phyloP scores from a whole-genome alignment of 1,140 invertebrate genomes.

The Manduca sexta region DNA sequence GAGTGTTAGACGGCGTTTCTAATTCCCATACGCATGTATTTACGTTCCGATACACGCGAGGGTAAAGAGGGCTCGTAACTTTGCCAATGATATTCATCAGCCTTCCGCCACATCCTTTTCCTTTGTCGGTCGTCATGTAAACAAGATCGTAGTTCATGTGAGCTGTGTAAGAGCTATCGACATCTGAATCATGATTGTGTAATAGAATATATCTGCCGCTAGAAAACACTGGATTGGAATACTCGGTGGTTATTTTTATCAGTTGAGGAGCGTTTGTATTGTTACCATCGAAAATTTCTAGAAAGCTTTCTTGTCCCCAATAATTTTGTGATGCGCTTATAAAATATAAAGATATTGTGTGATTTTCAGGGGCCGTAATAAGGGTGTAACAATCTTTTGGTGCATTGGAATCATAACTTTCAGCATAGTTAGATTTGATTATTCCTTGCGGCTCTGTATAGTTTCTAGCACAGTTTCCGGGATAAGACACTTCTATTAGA shows the following conservation, averaged over 20 bases:
- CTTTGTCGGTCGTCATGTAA: conserved; percentile 78
- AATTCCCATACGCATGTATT: conserved; percentile 82
- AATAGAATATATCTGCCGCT: conserved; percentile 76
- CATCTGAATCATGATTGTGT: conserved; percentile 52
- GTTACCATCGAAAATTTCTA: conserved; percentile 74
- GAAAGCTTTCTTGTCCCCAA: conserved; percentile 27
- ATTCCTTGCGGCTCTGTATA: conserved; percentile 80
- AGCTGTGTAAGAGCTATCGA: conserved; percentile 24
- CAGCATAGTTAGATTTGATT: conserved; percentile 48
- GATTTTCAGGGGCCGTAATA: conserved; percentile 74
- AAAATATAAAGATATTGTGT: conserved; percentile 76
- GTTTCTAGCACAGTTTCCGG: conserved; percentile 77
- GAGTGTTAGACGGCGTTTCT: conserved; percentile 76
- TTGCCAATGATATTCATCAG: conserved; percentile 81
- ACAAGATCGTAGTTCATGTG: conserved; percentile 74
- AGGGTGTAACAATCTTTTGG: conserved; percentile 72
- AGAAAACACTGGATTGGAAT: conserved; percentile 72
- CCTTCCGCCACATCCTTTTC: conserved; percentile 85
- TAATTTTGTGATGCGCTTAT: conserved; percentile 24
- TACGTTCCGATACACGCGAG: conserved; percentile 76
- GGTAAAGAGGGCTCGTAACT: conserved; percentile 86
- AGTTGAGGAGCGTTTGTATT: conserved; percentile 53
- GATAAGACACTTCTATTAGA: conserved; percentile 37
- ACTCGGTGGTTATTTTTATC: conserved; percentile 49
- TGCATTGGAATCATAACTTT: conserved; percentile 48